phyloP scores from a whole-genome alignment of 2,888 invertebrate species.

The Caenorhabditis drosophilae region DNA sequence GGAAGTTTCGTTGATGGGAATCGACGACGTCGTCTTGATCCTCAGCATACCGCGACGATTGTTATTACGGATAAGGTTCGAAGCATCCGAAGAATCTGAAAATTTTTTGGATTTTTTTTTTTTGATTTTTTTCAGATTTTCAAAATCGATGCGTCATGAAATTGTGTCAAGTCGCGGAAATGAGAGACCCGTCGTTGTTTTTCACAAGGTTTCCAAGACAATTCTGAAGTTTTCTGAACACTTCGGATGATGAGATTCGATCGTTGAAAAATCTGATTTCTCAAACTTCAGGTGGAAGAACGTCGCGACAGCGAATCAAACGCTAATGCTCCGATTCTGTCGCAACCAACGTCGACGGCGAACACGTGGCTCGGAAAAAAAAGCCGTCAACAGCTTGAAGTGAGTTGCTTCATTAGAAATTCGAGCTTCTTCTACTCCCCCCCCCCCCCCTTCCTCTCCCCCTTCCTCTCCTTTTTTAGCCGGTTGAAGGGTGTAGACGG shows the following conservation, averaged over 20 bases:
- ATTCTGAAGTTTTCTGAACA: neutral
- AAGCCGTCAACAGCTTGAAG: conserved; percentile 62
- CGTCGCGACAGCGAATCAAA: conserved; percentile 38
- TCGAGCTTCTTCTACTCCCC: too few species aligned
- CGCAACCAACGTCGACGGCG: conserved; percentile 66
- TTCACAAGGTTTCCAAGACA: conserved; percentile 54
- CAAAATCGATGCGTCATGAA: conserved; percentile 40
- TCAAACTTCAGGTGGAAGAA: conserved; percentile 44
- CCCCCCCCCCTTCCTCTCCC: neutral
- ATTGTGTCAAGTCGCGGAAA: conserved; percentile 22
- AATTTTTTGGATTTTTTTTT: neutral
- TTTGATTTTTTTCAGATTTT: conserved; percentile 27
- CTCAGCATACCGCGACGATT: conserved; percentile 97
- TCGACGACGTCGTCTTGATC: conserved; percentile 98
- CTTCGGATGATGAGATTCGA: too few species aligned
- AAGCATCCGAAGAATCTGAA: too few species aligned
- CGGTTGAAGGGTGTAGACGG: too few species aligned
- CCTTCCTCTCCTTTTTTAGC: neutral
- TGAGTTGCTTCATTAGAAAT: conserved; percentile 12
- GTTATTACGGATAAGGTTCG: conserved; percentile 85
- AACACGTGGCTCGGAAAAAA: conserved; percentile 67
- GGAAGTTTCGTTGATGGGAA: conserved; percentile 90
- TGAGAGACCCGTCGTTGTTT: conserved; percentile 64
- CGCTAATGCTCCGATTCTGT: conserved; percentile 43
- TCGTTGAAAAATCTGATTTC: too few species aligned